Evolutionary conservation across 1,140 invertebrate genomes (phyloP).

Genomic region (Drosophila albomicans): DNA sequence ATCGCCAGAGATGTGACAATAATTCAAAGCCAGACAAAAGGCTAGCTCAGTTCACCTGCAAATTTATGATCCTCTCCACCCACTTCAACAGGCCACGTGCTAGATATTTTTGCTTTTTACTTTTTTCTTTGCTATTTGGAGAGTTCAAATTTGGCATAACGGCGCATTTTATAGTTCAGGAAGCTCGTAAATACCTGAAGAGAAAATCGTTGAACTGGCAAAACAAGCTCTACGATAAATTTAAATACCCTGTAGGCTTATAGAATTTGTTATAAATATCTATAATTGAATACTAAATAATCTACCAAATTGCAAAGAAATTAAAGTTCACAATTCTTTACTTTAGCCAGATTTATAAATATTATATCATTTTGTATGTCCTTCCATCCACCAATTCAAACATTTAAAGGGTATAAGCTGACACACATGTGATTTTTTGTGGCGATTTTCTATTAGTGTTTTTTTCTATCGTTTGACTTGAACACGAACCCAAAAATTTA

Average conservation of each 20-base stretch:
- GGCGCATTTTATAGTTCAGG: constrained; percentile 61
- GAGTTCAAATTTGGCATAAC: constrained; percentile 39
- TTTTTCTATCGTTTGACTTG: constrained; percentile 52
- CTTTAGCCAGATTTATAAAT: too few species aligned
- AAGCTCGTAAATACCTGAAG: constrained; percentile 72
- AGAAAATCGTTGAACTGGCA: constrained; percentile 50
- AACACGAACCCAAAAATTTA: constrained; percentile 26
- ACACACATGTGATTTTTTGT: constrained; percentile 27
- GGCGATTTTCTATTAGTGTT: constrained; percentile 49
- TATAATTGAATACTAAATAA: too few species aligned
- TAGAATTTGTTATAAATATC: too few species aligned
- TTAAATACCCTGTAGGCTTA: constrained; percentile 16
- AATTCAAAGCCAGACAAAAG: constrained; percentile 65
- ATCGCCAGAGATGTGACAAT: constrained; percentile 55
- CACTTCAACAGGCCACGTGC: constrained; percentile 9
- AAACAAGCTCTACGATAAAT: constrained; percentile 53
- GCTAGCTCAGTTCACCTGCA: constrained; percentile 47
- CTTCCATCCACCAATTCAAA: too few species aligned
- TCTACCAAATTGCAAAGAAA: too few species aligned
- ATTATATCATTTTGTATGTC: too few species aligned
- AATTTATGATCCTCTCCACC: constrained; percentile 44
- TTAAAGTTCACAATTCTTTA: too few species aligned
- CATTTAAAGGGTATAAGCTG: neutral
- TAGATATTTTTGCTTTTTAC: constrained; percentile 25
- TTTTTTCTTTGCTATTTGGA: constrained; percentile 35